Percentiles rank a stretch among this genome's conserved stretches.
phyloP scores from a whole-genome alignment of 2,113 vertebrate species.

The Atherinomorus stipes region DNA sequence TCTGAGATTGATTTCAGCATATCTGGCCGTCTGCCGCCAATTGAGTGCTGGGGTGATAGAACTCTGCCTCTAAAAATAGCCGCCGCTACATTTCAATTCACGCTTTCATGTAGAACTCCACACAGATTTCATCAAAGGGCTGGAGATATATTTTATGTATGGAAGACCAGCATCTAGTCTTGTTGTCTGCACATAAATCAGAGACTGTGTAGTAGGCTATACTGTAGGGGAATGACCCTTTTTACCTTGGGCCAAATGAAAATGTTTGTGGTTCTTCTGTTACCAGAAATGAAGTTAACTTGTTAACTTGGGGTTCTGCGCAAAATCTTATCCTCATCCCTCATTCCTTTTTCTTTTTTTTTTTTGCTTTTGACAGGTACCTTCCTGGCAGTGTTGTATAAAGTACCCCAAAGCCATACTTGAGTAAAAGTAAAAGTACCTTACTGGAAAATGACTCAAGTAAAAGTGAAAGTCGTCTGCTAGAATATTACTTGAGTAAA shows the following conservation, averaged over 20 bases:
- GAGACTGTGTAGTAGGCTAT: neutral
- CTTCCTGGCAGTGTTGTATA: too few relatives aligned
- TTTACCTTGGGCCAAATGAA: neutral
- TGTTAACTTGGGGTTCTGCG: too few relatives aligned
- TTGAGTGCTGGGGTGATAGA: neutral
- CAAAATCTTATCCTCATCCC: too few relatives aligned
- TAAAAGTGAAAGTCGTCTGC: too few relatives aligned
- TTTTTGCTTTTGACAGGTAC: too few relatives aligned
- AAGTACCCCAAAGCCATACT: too few relatives aligned
- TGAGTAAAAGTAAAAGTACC: too few relatives aligned
- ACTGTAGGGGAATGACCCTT: slow-evolving; percentile 7
- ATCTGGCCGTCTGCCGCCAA: slow-evolving; percentile 9
- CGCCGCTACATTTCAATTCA: neutral
- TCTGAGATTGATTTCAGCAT: slow-evolving; percentile 13
- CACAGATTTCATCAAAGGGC: slow-evolving; percentile 35
- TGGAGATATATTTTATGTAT: slow-evolving; percentile 17
- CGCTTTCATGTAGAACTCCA: slow-evolving; percentile 1
- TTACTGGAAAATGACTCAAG: too few relatives aligned
- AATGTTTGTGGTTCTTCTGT: neutral
- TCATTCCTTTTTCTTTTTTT: too few relatives aligned
- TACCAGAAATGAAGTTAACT: too few relatives aligned
- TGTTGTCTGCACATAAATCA: slow-evolving; percentile 6
- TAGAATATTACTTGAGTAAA: too few relatives aligned
- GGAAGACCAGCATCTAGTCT: neutral
- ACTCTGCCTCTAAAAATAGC: slow-evolving; percentile 9